phyloP scores from a whole-genome alignment of 2,113 vertebrate species.

The Xiphias gladius region DNA sequence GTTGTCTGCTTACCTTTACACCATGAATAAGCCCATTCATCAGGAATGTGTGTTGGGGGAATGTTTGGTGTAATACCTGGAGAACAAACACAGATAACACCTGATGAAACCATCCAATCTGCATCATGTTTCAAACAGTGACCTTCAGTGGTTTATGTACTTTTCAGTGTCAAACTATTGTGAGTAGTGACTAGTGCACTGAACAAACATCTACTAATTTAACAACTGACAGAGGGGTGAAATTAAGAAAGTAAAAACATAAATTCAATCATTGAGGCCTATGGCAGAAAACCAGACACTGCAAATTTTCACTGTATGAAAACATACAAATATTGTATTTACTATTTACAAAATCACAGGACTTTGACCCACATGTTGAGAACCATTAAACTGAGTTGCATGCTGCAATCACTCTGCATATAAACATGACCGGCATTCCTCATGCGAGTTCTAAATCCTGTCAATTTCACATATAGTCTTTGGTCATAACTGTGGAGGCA shows the following conservation, averaged over 20 bases:
- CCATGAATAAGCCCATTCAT: constrained; percentile 96
- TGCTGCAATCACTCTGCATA: background rate
- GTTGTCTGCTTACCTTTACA: constrained; percentile 87
- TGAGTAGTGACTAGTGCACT: background rate
- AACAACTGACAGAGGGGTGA: background rate
- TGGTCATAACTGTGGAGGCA: background rate
- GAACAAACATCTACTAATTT: background rate
- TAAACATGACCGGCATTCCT: background rate
- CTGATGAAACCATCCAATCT: constrained; percentile 22
- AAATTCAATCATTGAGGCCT: background rate
- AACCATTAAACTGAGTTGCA: background rate
- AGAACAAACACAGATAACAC: constrained; percentile 62
- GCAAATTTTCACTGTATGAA: background rate
- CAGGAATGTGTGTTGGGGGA: constrained; percentile 94
- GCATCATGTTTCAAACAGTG: background rate
- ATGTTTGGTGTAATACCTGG: constrained; percentile 92
- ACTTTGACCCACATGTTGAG: background rate
- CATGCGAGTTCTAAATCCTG: background rate
- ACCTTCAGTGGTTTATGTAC: background rate
- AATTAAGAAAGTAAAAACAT: background rate
- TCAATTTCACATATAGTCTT: background rate
- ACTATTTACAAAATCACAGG: too few relatives aligned
- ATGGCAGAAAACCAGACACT: background rate
- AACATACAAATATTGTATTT: background rate
- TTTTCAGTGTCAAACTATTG: background rate